phyloP scores from a whole-genome alignment of 2,888 invertebrate species.

The Drosophila infuscata region DNA sequence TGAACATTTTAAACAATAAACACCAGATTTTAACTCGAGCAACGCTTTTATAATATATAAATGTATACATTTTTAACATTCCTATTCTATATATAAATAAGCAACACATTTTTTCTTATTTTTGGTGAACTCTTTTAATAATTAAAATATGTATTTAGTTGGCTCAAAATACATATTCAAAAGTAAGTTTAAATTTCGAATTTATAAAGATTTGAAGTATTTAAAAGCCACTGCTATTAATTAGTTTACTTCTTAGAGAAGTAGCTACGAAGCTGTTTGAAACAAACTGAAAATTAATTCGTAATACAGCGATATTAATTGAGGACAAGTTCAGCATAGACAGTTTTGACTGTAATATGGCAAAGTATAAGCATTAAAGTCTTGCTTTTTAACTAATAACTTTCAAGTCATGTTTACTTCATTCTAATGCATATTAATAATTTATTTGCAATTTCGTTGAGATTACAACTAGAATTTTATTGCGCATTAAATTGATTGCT shows the following conservation, averaged over 20 bases:
- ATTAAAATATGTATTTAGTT: neutral
- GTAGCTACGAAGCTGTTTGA: neutral
- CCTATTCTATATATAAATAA: neutral
- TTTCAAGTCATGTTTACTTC: neutral
- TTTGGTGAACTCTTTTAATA: neutral
- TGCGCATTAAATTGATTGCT: neutral
- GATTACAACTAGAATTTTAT: neutral
- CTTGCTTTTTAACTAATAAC: neutral
- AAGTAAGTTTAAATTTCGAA: neutral
- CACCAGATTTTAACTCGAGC: constrained; percentile 67
- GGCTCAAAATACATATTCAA: neutral
- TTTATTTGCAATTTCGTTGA: neutral
- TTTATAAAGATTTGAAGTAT: neutral
- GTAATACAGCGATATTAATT: no score
- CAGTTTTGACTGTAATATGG: neutral
- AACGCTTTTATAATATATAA: neutral
- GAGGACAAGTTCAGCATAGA: neutral
- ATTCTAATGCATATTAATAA: neutral
- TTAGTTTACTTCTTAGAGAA: neutral
- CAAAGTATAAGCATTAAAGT: neutral
- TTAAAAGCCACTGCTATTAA: neutral
- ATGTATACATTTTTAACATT: neutral
- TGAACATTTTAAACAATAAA: constrained; percentile 65
- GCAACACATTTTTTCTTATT: no score
- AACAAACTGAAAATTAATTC: neutral